phyloP scores from a whole-genome alignment of 2,797 vertebrate species.

The Crenuchus spilurus region DNA sequence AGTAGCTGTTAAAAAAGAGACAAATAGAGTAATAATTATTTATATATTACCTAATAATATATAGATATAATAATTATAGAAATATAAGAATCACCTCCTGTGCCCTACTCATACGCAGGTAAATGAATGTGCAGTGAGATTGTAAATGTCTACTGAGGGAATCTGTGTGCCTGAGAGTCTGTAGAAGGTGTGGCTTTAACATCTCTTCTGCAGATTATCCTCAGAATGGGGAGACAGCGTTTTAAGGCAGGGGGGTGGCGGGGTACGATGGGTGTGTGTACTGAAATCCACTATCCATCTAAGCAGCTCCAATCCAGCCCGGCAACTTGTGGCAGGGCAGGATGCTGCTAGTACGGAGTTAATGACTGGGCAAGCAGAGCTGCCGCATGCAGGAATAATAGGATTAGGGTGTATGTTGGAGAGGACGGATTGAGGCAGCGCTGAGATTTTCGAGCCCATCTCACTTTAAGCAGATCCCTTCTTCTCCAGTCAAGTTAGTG shows the following conservation, averaged over 20 bases:
- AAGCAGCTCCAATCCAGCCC: constrained; percentile 47
- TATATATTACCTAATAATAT: no score
- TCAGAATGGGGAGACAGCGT: constrained; percentile 40
- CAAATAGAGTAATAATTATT: no score
- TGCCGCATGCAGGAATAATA: constrained; percentile 57
- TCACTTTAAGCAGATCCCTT: constrained; percentile 29
- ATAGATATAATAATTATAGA: no score
- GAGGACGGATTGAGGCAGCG: constrained; percentile 28
- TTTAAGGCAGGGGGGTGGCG: constrained; percentile 12
- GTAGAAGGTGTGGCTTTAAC: constrained; percentile 52
- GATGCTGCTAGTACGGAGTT: constrained; percentile 53
- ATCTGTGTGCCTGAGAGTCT: constrained; percentile 35
- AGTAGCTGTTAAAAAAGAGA: no score
- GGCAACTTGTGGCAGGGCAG: constrained; percentile 25
- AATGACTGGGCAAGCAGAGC: constrained; percentile 55
- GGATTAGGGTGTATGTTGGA: constrained; percentile 57
- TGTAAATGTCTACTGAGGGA: constrained; percentile 10
- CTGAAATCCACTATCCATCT: constrained; percentile 46
- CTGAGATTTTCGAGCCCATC: constrained; percentile 21
- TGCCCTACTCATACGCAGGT: neutral
- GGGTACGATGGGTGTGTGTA: constrained; percentile 34
- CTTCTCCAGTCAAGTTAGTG: neutral
- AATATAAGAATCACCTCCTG: no score
- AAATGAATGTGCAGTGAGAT: neutral
- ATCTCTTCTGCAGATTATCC: constrained; percentile 54